Evolutionary conservation across 2,797 vertebrate species (phyloP).

Genomic region (Merluccius polli): DNA sequence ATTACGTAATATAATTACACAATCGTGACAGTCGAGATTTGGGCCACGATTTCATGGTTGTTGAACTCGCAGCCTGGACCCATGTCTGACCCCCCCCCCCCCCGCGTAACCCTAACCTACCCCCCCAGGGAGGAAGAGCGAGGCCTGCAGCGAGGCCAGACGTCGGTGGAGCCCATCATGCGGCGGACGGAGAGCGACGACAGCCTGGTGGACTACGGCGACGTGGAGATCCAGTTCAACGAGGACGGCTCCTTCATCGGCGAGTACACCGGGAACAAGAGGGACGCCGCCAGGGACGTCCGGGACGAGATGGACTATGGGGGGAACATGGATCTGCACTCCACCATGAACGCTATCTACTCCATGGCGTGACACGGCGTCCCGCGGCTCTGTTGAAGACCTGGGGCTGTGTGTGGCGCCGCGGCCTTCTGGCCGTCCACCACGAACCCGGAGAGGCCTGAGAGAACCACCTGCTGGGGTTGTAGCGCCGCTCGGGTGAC

Average conservation of each 20-base stretch:
- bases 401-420: no score
- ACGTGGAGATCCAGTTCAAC: slow-evolving; percentile 91
- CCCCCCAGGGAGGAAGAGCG: slow-evolving; percentile 89
- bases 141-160: slow-evolving; percentile 87
- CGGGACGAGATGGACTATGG: slow-evolving; percentile 88
- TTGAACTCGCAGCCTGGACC: background rate
- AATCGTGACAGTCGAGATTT: background rate
- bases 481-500: background rate
- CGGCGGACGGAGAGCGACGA: slow-evolving; percentile 90
- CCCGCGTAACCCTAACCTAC: no score
- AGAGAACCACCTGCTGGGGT: background rate
- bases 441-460: background rate
- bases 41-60: background rate
- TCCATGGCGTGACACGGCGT: slow-evolving; percentile 78
- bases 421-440: no score
- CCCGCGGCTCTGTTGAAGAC: no score
- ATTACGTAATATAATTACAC: background rate
- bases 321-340: slow-evolving; percentile 86
- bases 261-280: slow-evolving; percentile 88
- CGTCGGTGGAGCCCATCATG: slow-evolving; percentile 81
- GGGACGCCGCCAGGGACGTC: slow-evolving; percentile 72
- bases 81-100: background rate
- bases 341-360: slow-evolving; percentile 91
- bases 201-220: slow-evolving; percentile 95
- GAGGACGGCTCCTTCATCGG: slow-evolving; percentile 98